phyloP scores from a whole-genome alignment of 2,797 vertebrate genomes.

The Pseudomugil gertrudae region DNA sequence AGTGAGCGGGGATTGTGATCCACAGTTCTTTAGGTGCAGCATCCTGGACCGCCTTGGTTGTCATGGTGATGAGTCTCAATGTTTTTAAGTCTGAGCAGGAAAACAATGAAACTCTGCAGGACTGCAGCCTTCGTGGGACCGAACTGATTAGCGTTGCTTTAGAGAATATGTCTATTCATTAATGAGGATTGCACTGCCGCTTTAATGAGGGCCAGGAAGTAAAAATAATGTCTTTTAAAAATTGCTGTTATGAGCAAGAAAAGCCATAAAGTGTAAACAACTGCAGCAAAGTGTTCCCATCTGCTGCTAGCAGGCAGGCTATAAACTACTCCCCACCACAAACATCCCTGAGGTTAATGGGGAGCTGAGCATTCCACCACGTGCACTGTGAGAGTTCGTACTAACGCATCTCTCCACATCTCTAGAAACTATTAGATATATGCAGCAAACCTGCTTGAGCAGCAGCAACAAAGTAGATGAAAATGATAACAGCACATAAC shows the following conservation, averaged over 20 bases:
- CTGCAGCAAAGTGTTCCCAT: constrained; percentile 77
- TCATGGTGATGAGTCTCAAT: too few relatives aligned
- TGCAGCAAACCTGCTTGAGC: constrained; percentile 14
- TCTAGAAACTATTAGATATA: constrained; percentile 47
- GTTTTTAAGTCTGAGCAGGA: too few relatives aligned
- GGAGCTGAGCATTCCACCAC: constrained; percentile 57
- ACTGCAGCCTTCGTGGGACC: too few relatives aligned
- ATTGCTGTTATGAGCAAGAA: constrained; percentile 67
- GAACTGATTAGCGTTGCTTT: constrained; percentile 14
- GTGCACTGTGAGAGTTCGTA: constrained; percentile 45
- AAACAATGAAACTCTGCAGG: too few relatives aligned
- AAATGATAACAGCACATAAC: constrained; percentile 24
- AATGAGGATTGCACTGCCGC: constrained; percentile 52
- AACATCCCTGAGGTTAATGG: constrained; percentile 76
- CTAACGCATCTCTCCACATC: constrained; percentile 49
- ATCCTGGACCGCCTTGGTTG: too few relatives aligned
- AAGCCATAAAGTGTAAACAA: constrained; percentile 74
- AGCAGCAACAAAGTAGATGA: constrained; percentile 22
- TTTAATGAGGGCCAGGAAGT: constrained; percentile 61
- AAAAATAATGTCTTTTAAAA: constrained; percentile 50
- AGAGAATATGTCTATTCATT: constrained; percentile 44
- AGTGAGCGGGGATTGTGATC: too few relatives aligned
- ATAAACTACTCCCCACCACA: constrained; percentile 70
- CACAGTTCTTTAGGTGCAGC: too few relatives aligned
- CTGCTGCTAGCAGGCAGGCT: constrained; percentile 69